phyloP scores from a whole-genome alignment of 2,113 vertebrate genomes.

The Apus apus region DNA sequence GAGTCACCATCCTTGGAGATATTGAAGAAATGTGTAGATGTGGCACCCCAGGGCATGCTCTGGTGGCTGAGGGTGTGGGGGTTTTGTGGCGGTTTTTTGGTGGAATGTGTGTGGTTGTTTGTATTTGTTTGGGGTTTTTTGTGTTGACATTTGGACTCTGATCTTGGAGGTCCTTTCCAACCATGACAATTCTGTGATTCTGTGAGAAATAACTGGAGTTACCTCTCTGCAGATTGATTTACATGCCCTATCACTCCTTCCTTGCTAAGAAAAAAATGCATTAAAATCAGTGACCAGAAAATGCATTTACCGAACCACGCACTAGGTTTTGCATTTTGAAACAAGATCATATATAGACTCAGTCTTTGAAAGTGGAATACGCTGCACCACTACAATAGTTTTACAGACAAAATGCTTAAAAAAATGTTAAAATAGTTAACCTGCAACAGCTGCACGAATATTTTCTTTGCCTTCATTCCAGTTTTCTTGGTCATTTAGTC shows the following conservation, averaged over 20 bases:
- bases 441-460: slow-evolving; percentile 87
- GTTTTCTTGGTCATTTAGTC: slow-evolving; percentile 86
- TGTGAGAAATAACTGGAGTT: not conserved
- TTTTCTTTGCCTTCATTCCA: slow-evolving; percentile 93
- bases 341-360: not conserved
- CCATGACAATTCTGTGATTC: too few species aligned
- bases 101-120: too few species aligned
- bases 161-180: too few species aligned
- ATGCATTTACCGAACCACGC: not conserved
- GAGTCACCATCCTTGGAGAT: too few species aligned
- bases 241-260: not conserved
- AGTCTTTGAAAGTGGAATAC: not conserved
- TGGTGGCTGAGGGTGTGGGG: too few species aligned
- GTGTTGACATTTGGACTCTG: too few species aligned
- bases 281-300: not conserved
- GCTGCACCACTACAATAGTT: not conserved
- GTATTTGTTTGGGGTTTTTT: too few species aligned
- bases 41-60: too few species aligned
- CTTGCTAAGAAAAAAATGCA: not conserved
- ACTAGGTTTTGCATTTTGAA: not conserved
- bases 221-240: not conserved
- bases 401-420: not conserved
- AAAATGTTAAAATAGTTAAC: slow-evolving; percentile 59
- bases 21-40: too few species aligned
- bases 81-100: too few species aligned